Evolutionary conservation across 2,797 vertebrate genomes (phyloP), one percentile per base, ranked within the genome.

Genomic region (Microctenopoma steveboyesi): DNA sequence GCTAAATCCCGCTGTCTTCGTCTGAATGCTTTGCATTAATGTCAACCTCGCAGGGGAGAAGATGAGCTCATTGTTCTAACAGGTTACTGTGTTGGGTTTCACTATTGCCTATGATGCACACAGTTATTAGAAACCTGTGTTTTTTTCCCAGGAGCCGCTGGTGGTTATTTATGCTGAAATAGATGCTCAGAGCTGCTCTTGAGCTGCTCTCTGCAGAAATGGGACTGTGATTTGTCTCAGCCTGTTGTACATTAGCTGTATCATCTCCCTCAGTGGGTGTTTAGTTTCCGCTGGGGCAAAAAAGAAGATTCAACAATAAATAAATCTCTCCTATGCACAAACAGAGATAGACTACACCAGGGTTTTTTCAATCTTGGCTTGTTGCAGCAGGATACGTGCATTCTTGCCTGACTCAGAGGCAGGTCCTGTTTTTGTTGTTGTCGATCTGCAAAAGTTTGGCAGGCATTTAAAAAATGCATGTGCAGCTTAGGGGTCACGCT

Each of bases 51-150:
- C 18, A 12, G 53, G 39, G 15, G 59, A 40, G 15, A 43, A 61
- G 83, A 85, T 82, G 83, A 88, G 73, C 74, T 88, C 83, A 83
- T 82, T 84, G 78, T 84, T 88, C 51, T 69, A 81, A 83, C 85
- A 89, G 86, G 83, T 89, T 65, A 4, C 11, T 35, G 57, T 18
- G 10, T 39, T 62, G 25, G 67, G 67, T 47, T 16, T 39, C 3
- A 37, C 53, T 51, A 5, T 59, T 61, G 55, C 40, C 56, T 22
- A 1, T 52, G 56, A 70, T 56, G 56, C 71, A 69, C 48, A 76
- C 52, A 74, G 56, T 63, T 35, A 76, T 58, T 18, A 64, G 58
- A 70, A 62, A 57, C 40, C 54, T 12, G 48, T 71, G 14, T 60
- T 50, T 46, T 37, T 35, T 14, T 60, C 77, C 58, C 57, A 6